These are phyloP conservation scores for Terrapene triunguis DNA, from an alignment of 2,113 vertebrate species.

Conservation along the genomic window DNA sequence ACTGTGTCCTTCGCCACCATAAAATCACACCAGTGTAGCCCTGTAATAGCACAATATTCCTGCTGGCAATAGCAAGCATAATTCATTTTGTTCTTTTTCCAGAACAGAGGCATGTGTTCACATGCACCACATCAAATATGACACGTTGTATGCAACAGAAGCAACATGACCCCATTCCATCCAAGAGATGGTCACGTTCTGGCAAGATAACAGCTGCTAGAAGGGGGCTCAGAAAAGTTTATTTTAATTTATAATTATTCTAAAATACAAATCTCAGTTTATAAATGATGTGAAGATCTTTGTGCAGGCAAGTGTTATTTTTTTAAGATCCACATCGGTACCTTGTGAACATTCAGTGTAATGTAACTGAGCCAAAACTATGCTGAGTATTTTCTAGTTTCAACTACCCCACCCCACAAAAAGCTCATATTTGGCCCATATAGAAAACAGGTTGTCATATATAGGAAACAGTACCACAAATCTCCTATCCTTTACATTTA, in stretches of 20 bases:
- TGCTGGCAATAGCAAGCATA: background rate
- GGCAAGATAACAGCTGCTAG: background rate
- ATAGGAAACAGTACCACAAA: background rate
- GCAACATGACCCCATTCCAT: background rate
- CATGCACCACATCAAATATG: background rate
- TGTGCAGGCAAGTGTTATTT: background rate
- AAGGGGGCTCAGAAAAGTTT: background rate
- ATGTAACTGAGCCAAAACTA: background rate
- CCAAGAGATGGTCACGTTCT: background rate
- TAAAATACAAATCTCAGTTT: background rate
- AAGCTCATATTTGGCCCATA: background rate
- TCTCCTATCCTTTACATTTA: background rate
- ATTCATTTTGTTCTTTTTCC: background rate
- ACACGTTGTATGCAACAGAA: background rate
- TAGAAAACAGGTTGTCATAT: background rate
- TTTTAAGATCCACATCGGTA: background rate
- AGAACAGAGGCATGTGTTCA: accelerated
- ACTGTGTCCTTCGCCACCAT: background rate
- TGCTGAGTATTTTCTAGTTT: background rate
- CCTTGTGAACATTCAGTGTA: background rate
- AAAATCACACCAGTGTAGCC: background rate
- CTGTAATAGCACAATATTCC: background rate
- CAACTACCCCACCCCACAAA: background rate
- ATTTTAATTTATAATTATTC: background rate
- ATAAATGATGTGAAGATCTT: background rate